Evolutionary conservation across 2,113 vertebrate species (phyloP).

Genomic region (Lutjanus erythropterus): DNA sequence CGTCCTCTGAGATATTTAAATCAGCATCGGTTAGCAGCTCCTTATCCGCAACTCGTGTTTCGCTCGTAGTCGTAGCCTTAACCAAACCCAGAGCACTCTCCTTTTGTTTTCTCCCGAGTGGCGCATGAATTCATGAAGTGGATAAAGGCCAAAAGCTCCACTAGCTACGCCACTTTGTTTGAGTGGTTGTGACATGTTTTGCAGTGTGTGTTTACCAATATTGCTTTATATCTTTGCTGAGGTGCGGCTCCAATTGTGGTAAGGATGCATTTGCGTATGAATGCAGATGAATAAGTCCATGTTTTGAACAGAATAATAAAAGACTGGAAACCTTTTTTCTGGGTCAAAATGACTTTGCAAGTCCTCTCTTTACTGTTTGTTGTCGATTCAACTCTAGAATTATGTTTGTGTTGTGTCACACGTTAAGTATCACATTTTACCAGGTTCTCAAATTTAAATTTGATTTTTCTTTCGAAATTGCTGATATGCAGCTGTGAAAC

Average conservation of each 20-base stretch:
- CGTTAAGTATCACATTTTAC: background rate
- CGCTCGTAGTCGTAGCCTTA: constrained; percentile 40
- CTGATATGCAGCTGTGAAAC: background rate
- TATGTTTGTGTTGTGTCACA: background rate
- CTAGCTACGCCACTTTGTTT: constrained; percentile 53
- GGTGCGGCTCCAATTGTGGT: constrained; percentile 38
- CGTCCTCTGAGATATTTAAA: constrained; percentile 60
- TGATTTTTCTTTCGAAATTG: background rate
- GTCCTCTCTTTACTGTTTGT: constrained; percentile 6
- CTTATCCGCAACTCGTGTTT: constrained; percentile 50
- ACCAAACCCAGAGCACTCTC: constrained; percentile 49
- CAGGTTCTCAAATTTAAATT: background rate
- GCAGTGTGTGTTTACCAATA: constrained; percentile 56
- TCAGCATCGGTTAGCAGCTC: constrained; percentile 47
- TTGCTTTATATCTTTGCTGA: constrained; percentile 45
- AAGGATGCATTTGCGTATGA: constrained; percentile 51
- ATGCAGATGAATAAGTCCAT: constrained; percentile 40
- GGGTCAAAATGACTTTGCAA: constrained; percentile 36
- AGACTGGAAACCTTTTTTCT: constrained; percentile 28
- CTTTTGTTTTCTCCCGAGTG: constrained; percentile 55
- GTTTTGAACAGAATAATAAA: constrained; percentile 46
- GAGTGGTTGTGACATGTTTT: constrained; percentile 66
- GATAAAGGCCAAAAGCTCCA: constrained; percentile 66
- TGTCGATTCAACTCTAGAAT: constrained; percentile 16
- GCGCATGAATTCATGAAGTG: constrained; percentile 62